These are phyloP conservation scores for Enchytraeus crypticus DNA, from an alignment of 2,888 invertebrate species.

Conservation along the genomic window DNA sequence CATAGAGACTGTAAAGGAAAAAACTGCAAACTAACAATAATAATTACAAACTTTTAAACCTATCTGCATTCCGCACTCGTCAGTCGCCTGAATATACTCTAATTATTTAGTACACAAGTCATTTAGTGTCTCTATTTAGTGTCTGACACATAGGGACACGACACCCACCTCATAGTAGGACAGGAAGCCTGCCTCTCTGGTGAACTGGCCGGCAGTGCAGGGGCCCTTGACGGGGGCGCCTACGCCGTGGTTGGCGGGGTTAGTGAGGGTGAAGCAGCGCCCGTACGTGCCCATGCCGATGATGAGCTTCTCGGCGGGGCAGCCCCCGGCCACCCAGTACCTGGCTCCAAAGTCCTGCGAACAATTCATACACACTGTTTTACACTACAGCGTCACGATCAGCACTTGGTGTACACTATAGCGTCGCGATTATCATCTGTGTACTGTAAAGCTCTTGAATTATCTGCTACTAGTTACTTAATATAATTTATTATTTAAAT, in stretches of 20 bases:
- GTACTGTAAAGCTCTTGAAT: neutral
- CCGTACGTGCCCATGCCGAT: slow-evolving; percentile 39
- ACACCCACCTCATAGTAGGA: slow-evolving; percentile 39
- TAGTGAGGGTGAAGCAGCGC: slow-evolving; percentile 31
- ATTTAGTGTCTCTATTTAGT: no score
- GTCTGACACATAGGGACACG: neutral
- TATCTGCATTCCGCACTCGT: no score
- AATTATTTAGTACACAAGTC: no score
- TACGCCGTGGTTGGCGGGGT: slow-evolving; percentile 22
- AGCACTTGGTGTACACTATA: neutral
- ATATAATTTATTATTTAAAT: neutral
- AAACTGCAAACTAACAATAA: no score
- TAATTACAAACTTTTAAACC: no score
- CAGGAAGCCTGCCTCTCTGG: slow-evolving; percentile 34
- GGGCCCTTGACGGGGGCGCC: slow-evolving; percentile 31
- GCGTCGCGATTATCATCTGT: no score
- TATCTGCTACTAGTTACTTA: neutral
- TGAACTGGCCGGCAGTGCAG: slow-evolving; percentile 31
- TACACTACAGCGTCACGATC: neutral
- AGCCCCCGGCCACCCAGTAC: slow-evolving; percentile 36
- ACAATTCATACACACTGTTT: neutral
- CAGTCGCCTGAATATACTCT: no score
- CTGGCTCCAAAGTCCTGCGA: slow-evolving; percentile 22
- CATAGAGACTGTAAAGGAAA: neutral
- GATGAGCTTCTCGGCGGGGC: slow-evolving; percentile 32